Base-by-base conservation (phyloP, 2,797 vertebrate species). In the Serranus cabrilla region DNA sequence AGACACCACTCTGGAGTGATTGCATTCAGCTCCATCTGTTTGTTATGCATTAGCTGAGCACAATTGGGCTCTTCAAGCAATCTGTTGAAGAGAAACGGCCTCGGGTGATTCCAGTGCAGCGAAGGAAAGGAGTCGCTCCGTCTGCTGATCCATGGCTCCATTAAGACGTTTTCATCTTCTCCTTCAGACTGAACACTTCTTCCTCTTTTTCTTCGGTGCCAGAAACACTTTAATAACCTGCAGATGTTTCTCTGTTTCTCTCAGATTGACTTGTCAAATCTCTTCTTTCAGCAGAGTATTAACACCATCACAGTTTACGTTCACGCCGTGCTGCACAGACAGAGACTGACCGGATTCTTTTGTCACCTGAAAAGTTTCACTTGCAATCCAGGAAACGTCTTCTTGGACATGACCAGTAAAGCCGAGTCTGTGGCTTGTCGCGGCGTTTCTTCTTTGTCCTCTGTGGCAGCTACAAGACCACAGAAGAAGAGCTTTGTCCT, bases 21-120 rank as follows among this genome's bases (percentile, higher is more conserved):
- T 79, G 80, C 71, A 11, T 52, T 82, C 67, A 27, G 67, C 84
- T 73, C 80, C 73, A 51, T 86, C 82, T 86, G 85, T 80, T 90
- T 89, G 85, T 75, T 79, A 80, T 88, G 84, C 89, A 87, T 90
- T 87, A 81, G 74, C 81, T 43, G 78, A 84, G 80, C 78, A 80
- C 79, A 84, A 81, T 62, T 71, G 75, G 80, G 76, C 74, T 81
- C 81, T 77, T 85, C 50, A 34, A 78, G 82, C 72, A 82, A 76
- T 68, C 81, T 87, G 73, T 17, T 20, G 82, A 63, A 75, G 52
- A 77, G 75, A 78, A 79, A 75, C 21, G 64, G 74, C 78, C 78
- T 71, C 12, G 49, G 73, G 84, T 78, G 79, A 42, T 52, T 79
- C 68, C 20, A 49, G 79, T 7, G 56, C 39, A 17, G 72, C 16